phyloP scores from a whole-genome alignment of 35 echinoderm and acorn worm genomes.

The Patiria miniata region DNA sequence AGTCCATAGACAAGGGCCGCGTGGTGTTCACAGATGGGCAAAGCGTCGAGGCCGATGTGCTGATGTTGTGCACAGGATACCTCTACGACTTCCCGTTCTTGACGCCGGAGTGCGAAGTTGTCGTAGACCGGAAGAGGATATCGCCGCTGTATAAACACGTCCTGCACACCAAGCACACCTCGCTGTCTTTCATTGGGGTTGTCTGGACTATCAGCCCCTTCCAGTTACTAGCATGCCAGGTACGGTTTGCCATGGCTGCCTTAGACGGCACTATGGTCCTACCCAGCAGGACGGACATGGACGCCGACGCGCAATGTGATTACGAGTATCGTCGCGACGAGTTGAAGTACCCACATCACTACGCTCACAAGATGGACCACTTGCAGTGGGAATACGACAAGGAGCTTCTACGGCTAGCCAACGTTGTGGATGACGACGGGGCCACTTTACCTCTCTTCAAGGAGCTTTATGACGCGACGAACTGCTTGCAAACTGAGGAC shows the following conservation, averaged over 20 bases:
- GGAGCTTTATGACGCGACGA: slow-evolving; percentile 53
- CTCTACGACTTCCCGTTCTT: slow-evolving; percentile 77
- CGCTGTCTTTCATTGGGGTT: slow-evolving; percentile 74
- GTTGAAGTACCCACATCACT: slow-evolving; percentile 42
- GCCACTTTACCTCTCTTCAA: slow-evolving; percentile 25
- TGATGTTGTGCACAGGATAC: slow-evolving; percentile 90
- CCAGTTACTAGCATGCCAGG: slow-evolving; percentile 66
- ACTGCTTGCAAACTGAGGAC: neutral
- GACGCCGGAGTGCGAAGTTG: slow-evolving; percentile 56
- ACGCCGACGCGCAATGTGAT: slow-evolving; percentile 39
- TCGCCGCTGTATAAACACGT: slow-evolving; percentile 83
- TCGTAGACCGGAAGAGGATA: slow-evolving; percentile 43
- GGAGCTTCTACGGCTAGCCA: slow-evolving; percentile 37
- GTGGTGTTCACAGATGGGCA: slow-evolving; percentile 60
- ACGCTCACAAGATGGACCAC: slow-evolving; percentile 59
- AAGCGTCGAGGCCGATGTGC: slow-evolving; percentile 45
- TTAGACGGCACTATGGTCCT: slow-evolving; percentile 69
- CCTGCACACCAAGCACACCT: slow-evolving; percentile 61
- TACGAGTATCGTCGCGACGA: slow-evolving; percentile 36
- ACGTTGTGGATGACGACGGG: slow-evolving; percentile 7
- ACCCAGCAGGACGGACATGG: slow-evolving; percentile 73
- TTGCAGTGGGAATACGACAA: slow-evolving; percentile 79
- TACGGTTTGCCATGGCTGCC: slow-evolving; percentile 44
- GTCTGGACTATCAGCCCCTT: slow-evolving; percentile 67
- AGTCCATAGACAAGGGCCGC: slow-evolving; percentile 21